phyloP scores from a whole-genome alignment of 2,888 invertebrate species.

The Theretra japonica region DNA sequence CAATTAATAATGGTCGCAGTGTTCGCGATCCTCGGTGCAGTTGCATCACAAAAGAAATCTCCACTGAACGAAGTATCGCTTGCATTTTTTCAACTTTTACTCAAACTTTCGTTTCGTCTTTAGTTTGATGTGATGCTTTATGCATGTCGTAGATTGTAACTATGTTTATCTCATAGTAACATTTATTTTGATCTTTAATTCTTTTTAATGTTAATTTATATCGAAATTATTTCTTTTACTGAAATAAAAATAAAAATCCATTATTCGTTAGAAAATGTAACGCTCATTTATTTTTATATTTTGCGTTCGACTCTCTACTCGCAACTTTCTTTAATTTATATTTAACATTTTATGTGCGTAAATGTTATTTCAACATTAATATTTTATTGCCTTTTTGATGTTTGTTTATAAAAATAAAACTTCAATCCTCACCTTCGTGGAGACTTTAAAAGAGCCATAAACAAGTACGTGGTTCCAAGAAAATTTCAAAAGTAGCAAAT shows the following conservation, averaged over 20 bases:
- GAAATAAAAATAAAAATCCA: not conserved
- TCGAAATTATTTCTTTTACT: no score
- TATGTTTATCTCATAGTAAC: no score
- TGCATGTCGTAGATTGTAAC: not conserved
- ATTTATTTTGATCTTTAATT: not conserved
- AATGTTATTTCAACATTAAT: not conserved
- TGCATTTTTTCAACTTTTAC: constrained; percentile 71
- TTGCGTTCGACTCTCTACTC: not conserved
- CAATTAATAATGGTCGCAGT: constrained; percentile 17
- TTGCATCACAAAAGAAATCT: constrained; percentile 29
- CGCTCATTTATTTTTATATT: not conserved
- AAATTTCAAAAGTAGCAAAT: not conserved
- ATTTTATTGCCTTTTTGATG: not conserved
- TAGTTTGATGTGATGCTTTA: constrained; percentile 13
- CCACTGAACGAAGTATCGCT: constrained; percentile 33
- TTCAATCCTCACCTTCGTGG: not conserved
- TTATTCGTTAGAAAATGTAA: not conserved
- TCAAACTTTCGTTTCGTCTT: constrained; percentile 63
- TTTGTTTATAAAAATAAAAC: not conserved
- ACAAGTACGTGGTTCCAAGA: not conserved
- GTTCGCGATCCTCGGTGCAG: constrained; percentile 11
- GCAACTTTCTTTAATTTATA: not conserved
- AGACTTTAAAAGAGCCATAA: not conserved
- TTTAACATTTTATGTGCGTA: not conserved
- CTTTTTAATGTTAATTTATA: no score